Percentiles rank a stretch among this genome's conserved stretches.
phyloP scores from a whole-genome alignment of 2,797 vertebrate genomes.

The Staurois parvus region DNA sequence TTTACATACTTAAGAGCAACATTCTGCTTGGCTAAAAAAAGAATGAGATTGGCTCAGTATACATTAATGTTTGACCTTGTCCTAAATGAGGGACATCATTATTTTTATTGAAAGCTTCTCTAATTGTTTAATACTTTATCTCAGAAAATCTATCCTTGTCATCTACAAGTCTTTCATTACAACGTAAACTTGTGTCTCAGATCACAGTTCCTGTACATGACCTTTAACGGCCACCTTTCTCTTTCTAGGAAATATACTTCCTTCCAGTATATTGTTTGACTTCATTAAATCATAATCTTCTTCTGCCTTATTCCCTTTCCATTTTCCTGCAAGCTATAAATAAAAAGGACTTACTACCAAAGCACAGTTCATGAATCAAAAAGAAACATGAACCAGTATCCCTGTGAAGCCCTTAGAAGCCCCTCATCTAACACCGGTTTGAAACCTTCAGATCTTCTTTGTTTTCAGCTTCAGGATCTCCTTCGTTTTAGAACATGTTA shows the following conservation, averaged over 20 bases:
- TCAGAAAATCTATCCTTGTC: background rate
- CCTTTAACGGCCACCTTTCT: background rate
- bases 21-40: background rate
- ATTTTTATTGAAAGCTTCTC: background rate
- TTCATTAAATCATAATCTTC: background rate
- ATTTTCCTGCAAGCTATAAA: slow-evolving; percentile 4
- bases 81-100: background rate
- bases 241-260: slow-evolving; percentile 14
- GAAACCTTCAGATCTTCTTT: background rate
- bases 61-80: background rate
- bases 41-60: background rate
- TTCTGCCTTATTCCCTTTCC: background rate
- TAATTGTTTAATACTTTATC: background rate
- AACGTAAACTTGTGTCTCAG: background rate
- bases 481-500: background rate
- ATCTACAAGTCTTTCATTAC: background rate
- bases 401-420: background rate
- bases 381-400: background rate
- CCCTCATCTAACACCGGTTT: background rate
- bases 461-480: background rate
- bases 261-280: slow-evolving; percentile 5
- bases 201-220: background rate
- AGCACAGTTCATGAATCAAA: background rate
- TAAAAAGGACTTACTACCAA: background rate
- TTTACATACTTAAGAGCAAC: background rate